Evolutionary conservation across 2,888 invertebrate species (phyloP).

Genomic region (Miltochrista miniata): DNA sequence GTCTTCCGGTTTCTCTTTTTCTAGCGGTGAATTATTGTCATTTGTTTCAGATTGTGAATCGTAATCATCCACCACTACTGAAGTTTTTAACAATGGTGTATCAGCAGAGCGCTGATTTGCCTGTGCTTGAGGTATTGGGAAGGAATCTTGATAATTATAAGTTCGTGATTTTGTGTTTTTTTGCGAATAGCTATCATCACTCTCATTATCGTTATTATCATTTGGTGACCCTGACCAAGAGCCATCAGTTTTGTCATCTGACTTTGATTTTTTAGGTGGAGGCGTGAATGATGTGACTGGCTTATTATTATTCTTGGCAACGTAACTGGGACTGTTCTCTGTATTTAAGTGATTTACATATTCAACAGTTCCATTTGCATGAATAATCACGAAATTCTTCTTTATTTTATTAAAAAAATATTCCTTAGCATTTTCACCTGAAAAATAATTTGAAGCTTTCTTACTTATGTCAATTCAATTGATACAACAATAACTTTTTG

Average conservation of each 20-base stretch:
- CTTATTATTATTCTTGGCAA: background rate
- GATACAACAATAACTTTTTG: too few relatives aligned
- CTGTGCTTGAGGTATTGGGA: background rate
- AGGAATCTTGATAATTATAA: background rate
- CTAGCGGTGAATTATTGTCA: background rate
- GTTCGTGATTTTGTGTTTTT: background rate
- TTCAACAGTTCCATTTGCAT: constrained; percentile 53
- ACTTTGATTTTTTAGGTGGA: background rate
- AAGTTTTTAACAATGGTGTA: background rate
- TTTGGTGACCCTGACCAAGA: background rate
- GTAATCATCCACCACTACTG: background rate
- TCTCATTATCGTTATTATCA: background rate
- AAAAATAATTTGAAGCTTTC: background rate
- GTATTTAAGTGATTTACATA: constrained; percentile 44
- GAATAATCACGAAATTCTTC: constrained; percentile 48
- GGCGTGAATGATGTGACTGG: background rate
- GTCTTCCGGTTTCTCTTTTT: background rate
- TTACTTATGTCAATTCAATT: too few relatives aligned
- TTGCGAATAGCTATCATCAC: background rate
- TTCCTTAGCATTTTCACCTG: constrained; percentile 8
- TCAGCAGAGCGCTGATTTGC: background rate
- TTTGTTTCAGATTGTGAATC: background rate
- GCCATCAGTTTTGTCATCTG: background rate
- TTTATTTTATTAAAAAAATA: constrained; percentile 25
- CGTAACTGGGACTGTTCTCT: constrained; percentile 39